Base-by-base conservation (phyloP, 2,888 invertebrate species). In the Nemotelus nigrinus region DNA sequence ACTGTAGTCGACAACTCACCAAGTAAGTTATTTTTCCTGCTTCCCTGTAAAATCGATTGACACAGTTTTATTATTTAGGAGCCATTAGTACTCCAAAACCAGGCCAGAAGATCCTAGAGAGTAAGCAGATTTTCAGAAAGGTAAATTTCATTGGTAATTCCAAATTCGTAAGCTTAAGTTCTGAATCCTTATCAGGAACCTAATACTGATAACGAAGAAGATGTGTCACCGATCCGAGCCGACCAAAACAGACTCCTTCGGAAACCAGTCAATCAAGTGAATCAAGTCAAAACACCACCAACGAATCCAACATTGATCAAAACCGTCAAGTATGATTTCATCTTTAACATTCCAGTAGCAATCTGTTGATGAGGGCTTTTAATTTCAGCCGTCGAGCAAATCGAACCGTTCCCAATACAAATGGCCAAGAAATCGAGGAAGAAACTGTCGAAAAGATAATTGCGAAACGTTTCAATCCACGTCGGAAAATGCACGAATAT, bases 401-500 rank as follows among this genome's bases (percentile, higher is more conserved):
- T 78, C 84, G 83, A 10, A 83, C 84, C 45, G 81, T 83, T 7
- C 83, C 84, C 3, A 82, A 82, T 53, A 80, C 80, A 55, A 77
- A 63, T 50, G 79, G 79, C 3, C 83, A 83, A 65, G 84, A 84
- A 81, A 87, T 90, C 8, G 90, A 91, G 78, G 94, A 95, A 85
- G 93, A 91, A 84, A 90, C 91, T 0, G 94, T 95, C 0, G 95
- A 95, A 85, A 94, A 93, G 88, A 95, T 96, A 80, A 89, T 95
- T 67, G 94, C 94, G 48, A 94, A 95, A 86, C 89, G 95, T 63
- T 94, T 93, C 85, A 95, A 95, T 88, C 93, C 94, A 5, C 89
- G 92, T 25, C 90, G 91, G 80, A 93, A 93, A 85, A 92, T 92
- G 82, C 93, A 93, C 81, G 95, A 95, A 87, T 96, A 95, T 87